A percentile compares a stretch with the other conserved stretches of the same genome.
Evolutionary conservation across 2,888 invertebrate genomes (phyloP).

Genomic region (Bombylius discolor): DNA sequence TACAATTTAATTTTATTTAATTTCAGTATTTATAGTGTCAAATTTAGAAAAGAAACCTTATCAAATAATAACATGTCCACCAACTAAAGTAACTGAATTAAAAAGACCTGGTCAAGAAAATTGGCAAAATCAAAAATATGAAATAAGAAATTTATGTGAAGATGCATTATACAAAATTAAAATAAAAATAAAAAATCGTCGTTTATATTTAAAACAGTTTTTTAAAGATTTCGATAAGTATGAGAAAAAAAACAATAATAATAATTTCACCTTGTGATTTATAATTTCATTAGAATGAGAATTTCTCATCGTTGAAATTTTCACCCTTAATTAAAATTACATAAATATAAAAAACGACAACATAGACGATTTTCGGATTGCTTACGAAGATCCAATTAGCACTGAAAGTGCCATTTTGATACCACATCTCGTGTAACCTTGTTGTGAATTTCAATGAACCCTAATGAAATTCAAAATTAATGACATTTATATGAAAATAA

Average conservation of each 20-base stretch:
- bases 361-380: too few species aligned
- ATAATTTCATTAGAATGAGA: too few species aligned
- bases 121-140: constrained; percentile 34
- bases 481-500: too few species aligned
- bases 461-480: too few species aligned
- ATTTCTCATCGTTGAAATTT: too few species aligned
- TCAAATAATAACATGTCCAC: constrained; percentile 43
- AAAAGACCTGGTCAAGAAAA: constrained; percentile 38
- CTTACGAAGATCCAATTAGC: too few species aligned
- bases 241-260: neutral
- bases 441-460: too few species aligned
- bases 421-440: too few species aligned
- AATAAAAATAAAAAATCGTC: constrained; percentile 45
- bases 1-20: neutral
- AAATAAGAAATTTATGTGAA: constrained; percentile 43
- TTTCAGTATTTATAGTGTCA: constrained; percentile 48
- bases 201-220: constrained; percentile 51
- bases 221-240: constrained; percentile 61
- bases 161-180: constrained; percentile 50
- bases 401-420: too few species aligned
- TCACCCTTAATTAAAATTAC: too few species aligned
- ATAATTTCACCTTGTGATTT: too few species aligned
- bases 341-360: too few species aligned
- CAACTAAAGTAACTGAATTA: constrained; percentile 39
- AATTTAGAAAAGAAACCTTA: constrained; percentile 56